Evolutionary conservation across 2,888 invertebrate genomes (phyloP).

Genomic region (Pristionchus fissidentatus): DNA sequence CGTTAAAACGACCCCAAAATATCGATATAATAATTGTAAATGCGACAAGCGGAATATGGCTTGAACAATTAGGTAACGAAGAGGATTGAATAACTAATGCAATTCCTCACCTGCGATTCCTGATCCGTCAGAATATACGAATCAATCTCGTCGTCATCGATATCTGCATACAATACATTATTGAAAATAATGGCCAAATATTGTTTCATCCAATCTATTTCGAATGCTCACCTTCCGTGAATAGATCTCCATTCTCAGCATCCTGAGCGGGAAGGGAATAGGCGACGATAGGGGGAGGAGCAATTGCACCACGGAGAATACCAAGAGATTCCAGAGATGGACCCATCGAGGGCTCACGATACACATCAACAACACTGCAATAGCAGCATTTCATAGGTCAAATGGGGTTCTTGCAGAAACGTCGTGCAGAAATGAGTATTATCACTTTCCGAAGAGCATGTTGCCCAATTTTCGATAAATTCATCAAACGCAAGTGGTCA

Average conservation of each 20-base stretch:
- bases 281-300: neutral
- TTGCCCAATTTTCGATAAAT: too few relatives aligned
- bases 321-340: slow-evolving; percentile 71
- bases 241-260: slow-evolving; percentile 53
- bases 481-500: too few relatives aligned
- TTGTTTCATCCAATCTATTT: neutral
- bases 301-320: slow-evolving; percentile 51
- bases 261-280: slow-evolving; percentile 39
- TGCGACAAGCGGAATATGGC: too few relatives aligned
- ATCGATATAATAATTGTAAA: too few relatives aligned
- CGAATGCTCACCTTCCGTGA: slow-evolving; percentile 54
- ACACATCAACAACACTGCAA: slow-evolving; percentile 14
- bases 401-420: too few relatives aligned
- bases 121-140: slow-evolving; percentile 75
- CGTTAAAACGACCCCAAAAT: neutral
- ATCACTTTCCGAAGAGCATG: too few relatives aligned
- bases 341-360: slow-evolving; percentile 49
- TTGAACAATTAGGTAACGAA: too few relatives aligned
- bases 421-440: too few relatives aligned
- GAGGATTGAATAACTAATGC: too few relatives aligned
- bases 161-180: slow-evolving; percentile 74
- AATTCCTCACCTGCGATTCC: slow-evolving; percentile 81
- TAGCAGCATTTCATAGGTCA: neutral
- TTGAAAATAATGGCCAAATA: neutral
- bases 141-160: slow-evolving; percentile 92